phyloP scores from a whole-genome alignment of 2,113 vertebrate species.

The Erpornis zantholeuca region DNA sequence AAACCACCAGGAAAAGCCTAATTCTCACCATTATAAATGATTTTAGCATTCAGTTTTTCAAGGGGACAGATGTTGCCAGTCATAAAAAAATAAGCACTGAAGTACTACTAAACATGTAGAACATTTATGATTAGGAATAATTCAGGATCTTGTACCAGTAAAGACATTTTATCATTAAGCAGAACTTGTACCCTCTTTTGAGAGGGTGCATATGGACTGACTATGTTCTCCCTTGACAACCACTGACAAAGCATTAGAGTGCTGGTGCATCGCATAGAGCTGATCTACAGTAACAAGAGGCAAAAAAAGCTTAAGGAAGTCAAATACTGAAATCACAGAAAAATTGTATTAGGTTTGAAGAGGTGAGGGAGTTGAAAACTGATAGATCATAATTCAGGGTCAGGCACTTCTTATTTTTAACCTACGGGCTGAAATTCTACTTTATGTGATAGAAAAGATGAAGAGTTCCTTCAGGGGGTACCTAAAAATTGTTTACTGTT shows the following conservation, averaged over 20 bases:
- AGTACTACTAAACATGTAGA: background rate
- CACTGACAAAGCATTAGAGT: constrained; percentile 1
- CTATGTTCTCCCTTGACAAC: background rate
- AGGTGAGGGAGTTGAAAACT: constrained; percentile 1
- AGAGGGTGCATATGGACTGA: background rate
- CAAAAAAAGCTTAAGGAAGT: background rate
- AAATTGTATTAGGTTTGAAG: background rate
- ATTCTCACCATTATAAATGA: background rate
- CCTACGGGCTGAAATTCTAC: background rate
- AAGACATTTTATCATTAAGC: constrained; percentile 1
- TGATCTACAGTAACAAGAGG: background rate
- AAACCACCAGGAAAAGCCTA: background rate
- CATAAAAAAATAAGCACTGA: background rate
- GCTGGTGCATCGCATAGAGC: background rate
- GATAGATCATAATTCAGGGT: constrained; percentile 42
- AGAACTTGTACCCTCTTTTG: background rate
- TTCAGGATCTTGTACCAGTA: background rate
- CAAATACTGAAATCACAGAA: constrained; percentile 11
- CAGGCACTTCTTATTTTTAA: constrained; percentile 46
- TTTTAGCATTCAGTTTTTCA: background rate
- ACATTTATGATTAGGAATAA: background rate
- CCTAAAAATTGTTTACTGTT: constrained; percentile 63
- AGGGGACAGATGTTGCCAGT: background rate
- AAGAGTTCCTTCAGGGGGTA: constrained; percentile 33
- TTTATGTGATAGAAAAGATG: constrained; percentile 41